A percentile compares a stretch with the other conserved stretches of the same genome.
These are phyloP conservation scores for Tetramorium parvispinum DNA, from an alignment of 1,140 invertebrate genomes.

Conservation along the genomic window DNA sequence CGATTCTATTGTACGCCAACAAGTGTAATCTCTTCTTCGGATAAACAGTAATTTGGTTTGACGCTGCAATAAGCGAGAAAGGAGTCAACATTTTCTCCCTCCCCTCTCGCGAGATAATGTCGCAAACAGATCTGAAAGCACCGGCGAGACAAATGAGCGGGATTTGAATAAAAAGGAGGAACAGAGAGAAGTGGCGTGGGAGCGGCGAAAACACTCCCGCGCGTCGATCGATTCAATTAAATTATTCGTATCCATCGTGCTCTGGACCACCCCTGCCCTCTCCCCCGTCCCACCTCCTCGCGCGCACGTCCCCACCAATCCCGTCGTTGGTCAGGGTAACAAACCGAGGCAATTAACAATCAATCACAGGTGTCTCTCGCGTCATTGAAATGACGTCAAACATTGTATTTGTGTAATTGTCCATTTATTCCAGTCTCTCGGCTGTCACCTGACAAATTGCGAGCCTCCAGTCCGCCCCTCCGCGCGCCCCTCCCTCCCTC, in stretches of 20 bases:
- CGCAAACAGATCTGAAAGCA: constrained; percentile 55
- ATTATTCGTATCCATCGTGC: constrained; percentile 79
- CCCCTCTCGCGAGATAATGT: constrained; percentile 35
- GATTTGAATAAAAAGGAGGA: constrained; percentile 48
- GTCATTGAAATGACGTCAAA: constrained; percentile 86
- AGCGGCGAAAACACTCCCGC: constrained; percentile 51
- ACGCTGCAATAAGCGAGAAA: constrained; percentile 24
- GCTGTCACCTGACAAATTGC: constrained; percentile 86
- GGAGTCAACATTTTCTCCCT: not conserved
- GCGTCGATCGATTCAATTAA: constrained; percentile 82
- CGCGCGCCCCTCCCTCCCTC: constrained; percentile 31
- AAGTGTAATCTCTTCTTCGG: not conserved
- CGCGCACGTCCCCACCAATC: constrained; percentile 42
- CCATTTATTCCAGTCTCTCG: constrained; percentile 86
- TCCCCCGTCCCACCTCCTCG: not conserved
- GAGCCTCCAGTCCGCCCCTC: constrained; percentile 59
- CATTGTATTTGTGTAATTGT: constrained; percentile 86
- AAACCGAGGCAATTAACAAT: constrained; percentile 86
- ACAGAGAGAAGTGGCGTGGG: constrained; percentile 29
- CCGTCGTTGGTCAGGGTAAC: constrained; percentile 81
- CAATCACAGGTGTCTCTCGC: constrained; percentile 86
- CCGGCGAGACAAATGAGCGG: constrained; percentile 59
- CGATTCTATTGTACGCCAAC: not conserved
- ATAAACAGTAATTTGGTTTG: constrained; percentile 13
- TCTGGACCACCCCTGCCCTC: constrained; percentile 49